These are phyloP conservation scores for Melanostigma gelatinosum DNA, from an alignment of 2,113 vertebrate genomes.

Conservation along the genomic window DNA sequence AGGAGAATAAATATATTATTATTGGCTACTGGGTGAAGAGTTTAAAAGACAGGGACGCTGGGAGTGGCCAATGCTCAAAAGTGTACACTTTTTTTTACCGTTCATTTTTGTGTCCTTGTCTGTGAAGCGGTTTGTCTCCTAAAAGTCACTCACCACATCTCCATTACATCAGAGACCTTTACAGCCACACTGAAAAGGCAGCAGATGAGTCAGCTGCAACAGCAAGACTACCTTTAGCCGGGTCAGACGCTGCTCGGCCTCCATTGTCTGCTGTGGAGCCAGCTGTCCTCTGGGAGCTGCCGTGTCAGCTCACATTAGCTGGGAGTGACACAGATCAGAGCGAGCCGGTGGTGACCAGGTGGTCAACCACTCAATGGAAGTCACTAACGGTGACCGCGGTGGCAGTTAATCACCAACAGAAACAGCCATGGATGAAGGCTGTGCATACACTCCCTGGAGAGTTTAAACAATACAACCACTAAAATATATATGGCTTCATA, in stretches of 20 bases:
- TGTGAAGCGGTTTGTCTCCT: not conserved
- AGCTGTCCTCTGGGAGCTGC: slow-evolving; percentile 65
- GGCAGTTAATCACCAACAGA: slow-evolving; percentile 4
- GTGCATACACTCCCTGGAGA: not conserved
- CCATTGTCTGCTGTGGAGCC: slow-evolving; percentile 48
- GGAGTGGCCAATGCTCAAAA: not conserved
- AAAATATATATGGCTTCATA: not conserved
- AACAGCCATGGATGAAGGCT: not conserved
- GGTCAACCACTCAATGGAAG: slow-evolving; percentile 39
- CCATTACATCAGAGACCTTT: not conserved
- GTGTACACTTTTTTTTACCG: not conserved
- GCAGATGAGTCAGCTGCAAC: slow-evolving; percentile 10
- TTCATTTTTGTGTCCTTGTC: not conserved
- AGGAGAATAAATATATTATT: slow-evolving; percentile 6
- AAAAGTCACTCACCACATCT: not conserved
- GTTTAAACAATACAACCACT: not conserved
- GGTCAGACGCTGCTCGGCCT: slow-evolving; percentile 59
- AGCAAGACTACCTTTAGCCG: slow-evolving; percentile 7
- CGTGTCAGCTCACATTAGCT: slow-evolving; percentile 68
- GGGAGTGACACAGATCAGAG: slow-evolving; percentile 45
- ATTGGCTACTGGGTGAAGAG: not conserved
- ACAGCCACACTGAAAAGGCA: slow-evolving; percentile 10
- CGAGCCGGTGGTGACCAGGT: slow-evolving; percentile 57
- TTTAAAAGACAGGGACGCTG: no score
- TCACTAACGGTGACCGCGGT: slow-evolving; percentile 12